A percentile compares a stretch with the other conserved stretches of the same genome.
Conservation (phyloP, 2,888 invertebrate species). For the Tenthredo notha region DNA sequence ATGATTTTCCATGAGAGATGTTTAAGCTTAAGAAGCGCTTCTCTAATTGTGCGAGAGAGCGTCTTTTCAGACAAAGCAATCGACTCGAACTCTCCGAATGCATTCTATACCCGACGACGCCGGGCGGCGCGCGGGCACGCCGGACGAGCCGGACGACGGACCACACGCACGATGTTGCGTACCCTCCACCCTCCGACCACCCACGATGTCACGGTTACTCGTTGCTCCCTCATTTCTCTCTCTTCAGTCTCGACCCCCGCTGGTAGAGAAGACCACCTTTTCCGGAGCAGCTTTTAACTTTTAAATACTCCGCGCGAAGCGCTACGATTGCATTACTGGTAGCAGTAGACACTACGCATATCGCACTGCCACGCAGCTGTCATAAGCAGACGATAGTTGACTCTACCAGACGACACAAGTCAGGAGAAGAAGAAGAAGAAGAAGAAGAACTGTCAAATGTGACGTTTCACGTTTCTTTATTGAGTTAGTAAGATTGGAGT, state of each 20-base stretch:
- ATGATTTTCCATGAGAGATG: background rate
- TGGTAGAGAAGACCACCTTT: background rate
- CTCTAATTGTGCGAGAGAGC: constrained; percentile 12
- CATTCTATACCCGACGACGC: constrained; percentile 57
- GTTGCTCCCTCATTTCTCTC: background rate
- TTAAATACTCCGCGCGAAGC: constrained; percentile 57
- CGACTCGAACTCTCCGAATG: constrained; percentile 62
- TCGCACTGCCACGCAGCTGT: background rate
- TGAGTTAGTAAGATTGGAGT: background rate
- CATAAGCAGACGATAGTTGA: constrained; percentile 80
- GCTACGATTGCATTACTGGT: constrained; percentile 38
- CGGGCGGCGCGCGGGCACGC: constrained; percentile 26
- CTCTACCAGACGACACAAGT: constrained; percentile 72
- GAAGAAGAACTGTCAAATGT: constrained; percentile 33
- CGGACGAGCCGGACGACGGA: constrained; percentile 60
- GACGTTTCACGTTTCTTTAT: constrained; percentile 9
- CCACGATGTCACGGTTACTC: constrained; percentile 64
- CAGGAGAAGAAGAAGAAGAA: too few relatives aligned
- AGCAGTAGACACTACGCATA: background rate
- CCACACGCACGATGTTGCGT: constrained; percentile 67
- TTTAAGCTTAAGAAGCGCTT: background rate
- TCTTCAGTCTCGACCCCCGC: background rate
- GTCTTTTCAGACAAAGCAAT: constrained; percentile 66
- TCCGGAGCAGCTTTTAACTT: constrained; percentile 24
- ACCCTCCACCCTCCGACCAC: constrained; percentile 65